A percentile compares a stretch with the other conserved stretches of the same genome.
phyloP scores from a whole-genome alignment of 2,113 vertebrate species.

The Myrmecobius fasciatus region DNA sequence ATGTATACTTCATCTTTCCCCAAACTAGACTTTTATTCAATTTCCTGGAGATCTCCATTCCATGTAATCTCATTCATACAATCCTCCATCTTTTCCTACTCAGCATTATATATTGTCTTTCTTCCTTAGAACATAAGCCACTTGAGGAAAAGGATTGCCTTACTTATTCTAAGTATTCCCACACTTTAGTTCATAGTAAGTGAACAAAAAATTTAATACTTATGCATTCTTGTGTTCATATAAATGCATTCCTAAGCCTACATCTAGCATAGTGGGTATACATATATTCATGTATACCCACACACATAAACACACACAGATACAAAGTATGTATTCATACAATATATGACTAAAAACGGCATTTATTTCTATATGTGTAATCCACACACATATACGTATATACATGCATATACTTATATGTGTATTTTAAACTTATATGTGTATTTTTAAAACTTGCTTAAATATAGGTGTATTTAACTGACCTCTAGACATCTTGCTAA shows the following conservation, averaged over 20 bases:
- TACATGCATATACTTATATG: rapidly evolving
- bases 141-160: not conserved
- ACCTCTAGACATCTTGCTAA: not conserved
- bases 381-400: not conserved
- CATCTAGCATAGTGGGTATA: not conserved
- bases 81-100: not conserved
- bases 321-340: not conserved
- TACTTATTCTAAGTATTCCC: not conserved
- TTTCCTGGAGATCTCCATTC: not conserved
- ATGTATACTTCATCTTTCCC: not conserved
- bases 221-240: not conserved
- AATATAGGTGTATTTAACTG: not conserved
- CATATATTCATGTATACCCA: not conserved
- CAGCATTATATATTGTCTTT: no score
- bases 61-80: not conserved
- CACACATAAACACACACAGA: no score
- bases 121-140: not conserved
- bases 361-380: no score
- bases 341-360: not conserved
- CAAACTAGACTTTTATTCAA: not conserved
- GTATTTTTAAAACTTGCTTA: not conserved
- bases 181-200: not conserved
- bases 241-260: not conserved
- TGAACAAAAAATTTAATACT: not conserved
- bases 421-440: not conserved